Evolutionary conservation across 2,888 invertebrate genomes (phyloP), one percentile per base, ranked within the genome.

Genomic region (Brachyopa scutellaris): DNA sequence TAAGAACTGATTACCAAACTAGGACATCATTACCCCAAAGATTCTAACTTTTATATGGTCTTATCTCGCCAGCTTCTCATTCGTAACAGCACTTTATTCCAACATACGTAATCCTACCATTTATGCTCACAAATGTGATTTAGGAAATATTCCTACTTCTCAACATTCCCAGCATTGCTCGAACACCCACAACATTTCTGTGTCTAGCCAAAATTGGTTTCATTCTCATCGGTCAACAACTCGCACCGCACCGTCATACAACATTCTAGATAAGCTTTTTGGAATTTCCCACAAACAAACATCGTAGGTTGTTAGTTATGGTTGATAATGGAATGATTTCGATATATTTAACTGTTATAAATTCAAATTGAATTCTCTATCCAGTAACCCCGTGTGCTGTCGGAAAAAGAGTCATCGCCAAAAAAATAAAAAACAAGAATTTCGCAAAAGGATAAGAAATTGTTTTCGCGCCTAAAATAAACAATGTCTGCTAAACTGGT

Each of bases 401-500:
- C 11, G 2, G 23, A 47, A 33, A 26, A 2, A 26, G 23, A 66
- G 7, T 36, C 23, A 29, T n/a, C 31, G 33, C 23, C 38, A 55
- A 45, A 55, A 3, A 11, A 66, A 38, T 29, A 29, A 47, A 2
- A 26, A n/a, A 15, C 31, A 9, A 21, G n/a, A 13, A 45, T n/a
- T n/a, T n/a, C n/a, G n/a, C n/a, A n/a, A n/a, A n/a, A n/a, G n/a
- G n/a, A 59, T 33, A 21, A 23, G 23, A 33, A 21, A 61, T 3
- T 15, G n/a, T 33, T 47, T 51, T 26, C 36, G 19, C 40, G 19
- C 19, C 36, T 17, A 49, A 66, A 38, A 66, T 4, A 57, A 36
- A 57, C 15, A 36, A 83, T 83, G 83, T 83, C 83, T 55, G 72
- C 83, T 9, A 83, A 88, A 87, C 87, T 89, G 84, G 86, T 89